Percentiles rank a stretch among this genome's conserved stretches.
phyloP scores from a whole-genome alignment of 2,113 vertebrate genomes.

The Corapipo altera region DNA sequence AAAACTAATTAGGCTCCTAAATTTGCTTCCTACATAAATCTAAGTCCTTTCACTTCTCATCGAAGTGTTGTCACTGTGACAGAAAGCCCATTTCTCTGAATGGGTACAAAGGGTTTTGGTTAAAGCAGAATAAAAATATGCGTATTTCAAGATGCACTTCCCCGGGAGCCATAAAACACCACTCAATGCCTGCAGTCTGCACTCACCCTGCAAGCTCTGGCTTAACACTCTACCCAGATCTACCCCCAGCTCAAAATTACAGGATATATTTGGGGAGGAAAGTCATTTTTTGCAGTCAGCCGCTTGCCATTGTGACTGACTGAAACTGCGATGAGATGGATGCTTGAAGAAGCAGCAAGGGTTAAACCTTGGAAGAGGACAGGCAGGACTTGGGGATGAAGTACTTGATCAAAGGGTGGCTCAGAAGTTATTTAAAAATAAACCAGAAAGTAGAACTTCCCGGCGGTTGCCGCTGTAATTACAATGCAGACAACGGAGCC shows the following conservation, averaged over 20 bases:
- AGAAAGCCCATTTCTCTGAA: not conserved
- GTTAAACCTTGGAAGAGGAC: constrained; percentile 29
- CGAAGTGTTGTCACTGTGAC: not conserved
- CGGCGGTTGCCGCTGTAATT: constrained; percentile 23
- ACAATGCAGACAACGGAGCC: constrained; percentile 45
- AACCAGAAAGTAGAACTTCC: constrained; percentile 57
- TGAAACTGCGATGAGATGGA: not conserved
- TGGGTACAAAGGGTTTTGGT: not conserved
- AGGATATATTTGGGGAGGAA: not conserved
- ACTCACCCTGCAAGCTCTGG: not conserved
- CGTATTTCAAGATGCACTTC: not conserved
- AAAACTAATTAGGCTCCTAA: not conserved
- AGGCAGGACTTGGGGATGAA: constrained; percentile 1
- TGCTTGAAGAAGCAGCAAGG: not conserved
- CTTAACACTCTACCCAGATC: not conserved
- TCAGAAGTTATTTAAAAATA: constrained; percentile 59
- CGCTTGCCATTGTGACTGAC: not conserved
- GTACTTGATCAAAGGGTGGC: constrained; percentile 46
- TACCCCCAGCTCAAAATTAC: not conserved
- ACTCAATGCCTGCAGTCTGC: not conserved
- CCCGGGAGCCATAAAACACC: not conserved
- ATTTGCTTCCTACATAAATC: not conserved
- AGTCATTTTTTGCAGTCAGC: not conserved
- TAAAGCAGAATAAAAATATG: not conserved
- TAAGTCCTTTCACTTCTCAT: not conserved